Conservation (phyloP, 2,888 invertebrate genomes). For the Abscondita cerata region DNA sequence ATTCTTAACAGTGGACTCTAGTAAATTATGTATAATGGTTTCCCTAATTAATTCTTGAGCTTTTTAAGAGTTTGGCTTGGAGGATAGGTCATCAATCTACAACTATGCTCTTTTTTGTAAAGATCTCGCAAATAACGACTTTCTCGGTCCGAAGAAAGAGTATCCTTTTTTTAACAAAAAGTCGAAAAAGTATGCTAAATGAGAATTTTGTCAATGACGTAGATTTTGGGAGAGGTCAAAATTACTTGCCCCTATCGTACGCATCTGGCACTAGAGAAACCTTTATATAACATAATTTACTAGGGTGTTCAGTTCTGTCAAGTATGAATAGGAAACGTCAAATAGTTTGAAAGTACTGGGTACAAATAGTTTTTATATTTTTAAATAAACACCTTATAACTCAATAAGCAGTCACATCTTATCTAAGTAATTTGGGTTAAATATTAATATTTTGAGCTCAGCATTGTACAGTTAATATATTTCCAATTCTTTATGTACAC, state of each 20-base stretch:
- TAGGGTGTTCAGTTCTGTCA: neutral
- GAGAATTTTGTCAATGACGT: neutral
- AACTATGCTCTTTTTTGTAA: too few species aligned
- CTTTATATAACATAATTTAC: neutral
- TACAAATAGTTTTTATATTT: neutral
- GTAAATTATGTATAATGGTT: too few species aligned
- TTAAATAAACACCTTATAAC: neutral
- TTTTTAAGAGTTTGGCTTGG: too few species aligned
- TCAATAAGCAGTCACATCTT: neutral
- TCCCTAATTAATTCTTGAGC: too few species aligned
- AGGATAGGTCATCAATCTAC: too few species aligned
- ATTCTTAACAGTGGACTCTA: too few species aligned
- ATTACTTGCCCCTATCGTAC: neutral
- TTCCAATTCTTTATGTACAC: neutral
- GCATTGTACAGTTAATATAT: neutral
- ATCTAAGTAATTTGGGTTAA: neutral
- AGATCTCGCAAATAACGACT: too few species aligned
- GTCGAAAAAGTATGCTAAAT: neutral
- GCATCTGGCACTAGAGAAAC: neutral
- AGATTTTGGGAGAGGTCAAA: too few species aligned
- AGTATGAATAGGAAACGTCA: neutral
- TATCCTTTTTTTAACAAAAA: neutral
- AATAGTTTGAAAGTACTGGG: neutral
- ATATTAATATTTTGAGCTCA: conserved; percentile 1
- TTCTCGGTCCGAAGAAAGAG: too few species aligned